Percentiles rank a stretch among this genome's conserved stretches.
These are phyloP conservation scores for Aramus guarauna DNA, from an alignment of 2,113 vertebrate species.

Conservation along the genomic window DNA sequence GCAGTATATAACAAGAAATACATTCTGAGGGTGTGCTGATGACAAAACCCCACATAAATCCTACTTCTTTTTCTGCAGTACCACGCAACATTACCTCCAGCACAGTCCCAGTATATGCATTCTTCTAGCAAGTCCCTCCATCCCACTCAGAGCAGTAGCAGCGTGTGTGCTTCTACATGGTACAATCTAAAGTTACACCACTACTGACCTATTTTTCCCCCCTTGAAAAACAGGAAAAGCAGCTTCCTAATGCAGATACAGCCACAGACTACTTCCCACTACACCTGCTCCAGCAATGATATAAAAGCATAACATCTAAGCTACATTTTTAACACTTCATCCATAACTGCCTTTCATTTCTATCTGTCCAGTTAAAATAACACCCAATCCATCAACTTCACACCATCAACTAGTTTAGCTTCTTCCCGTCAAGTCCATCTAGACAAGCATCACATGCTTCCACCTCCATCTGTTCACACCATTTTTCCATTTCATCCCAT, in stretches of 20 bases:
- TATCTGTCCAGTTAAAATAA: neutral
- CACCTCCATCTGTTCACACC: neutral
- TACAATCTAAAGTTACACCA: neutral
- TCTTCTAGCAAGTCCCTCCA: neutral
- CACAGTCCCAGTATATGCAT: neutral
- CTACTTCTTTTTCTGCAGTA: neutral
- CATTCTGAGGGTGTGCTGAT: neutral
- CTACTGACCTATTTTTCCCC: neutral
- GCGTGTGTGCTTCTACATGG: neutral
- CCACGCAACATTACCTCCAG: neutral
- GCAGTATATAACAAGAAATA: neutral
- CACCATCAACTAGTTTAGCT: neutral
- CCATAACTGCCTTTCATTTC: neutral
- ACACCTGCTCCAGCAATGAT: neutral
- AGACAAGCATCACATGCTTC: neutral
- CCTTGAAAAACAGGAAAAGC: neutral
- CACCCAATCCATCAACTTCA: neutral
- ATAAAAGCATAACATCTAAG: neutral
- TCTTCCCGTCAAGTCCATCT: neutral
- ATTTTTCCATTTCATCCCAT: neutral
- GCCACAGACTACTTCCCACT: neutral
- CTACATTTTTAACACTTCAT: neutral
- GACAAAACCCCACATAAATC: neutral
- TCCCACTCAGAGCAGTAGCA: fast-evolving
- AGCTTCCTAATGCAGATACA: neutral